Evolutionary conservation across 2,888 invertebrate species (phyloP), one percentile per base, ranked within the genome.

Genomic region (Tachina fera): DNA sequence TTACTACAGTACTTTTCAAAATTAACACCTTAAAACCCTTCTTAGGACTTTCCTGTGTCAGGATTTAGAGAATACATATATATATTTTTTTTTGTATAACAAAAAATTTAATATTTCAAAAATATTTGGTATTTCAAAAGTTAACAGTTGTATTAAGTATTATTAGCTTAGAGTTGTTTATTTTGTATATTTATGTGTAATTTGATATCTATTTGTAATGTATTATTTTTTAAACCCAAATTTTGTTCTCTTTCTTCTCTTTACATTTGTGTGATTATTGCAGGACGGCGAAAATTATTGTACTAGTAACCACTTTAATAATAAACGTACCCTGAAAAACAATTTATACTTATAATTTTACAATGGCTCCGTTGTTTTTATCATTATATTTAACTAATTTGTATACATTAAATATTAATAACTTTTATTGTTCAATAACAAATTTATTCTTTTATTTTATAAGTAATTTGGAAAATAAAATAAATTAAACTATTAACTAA

Each of bases 241-340:
- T 89, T 79, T 88, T 77, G 5, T 77, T 45, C 87, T 89, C 88
- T 90, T 90, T 91, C 90, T 90, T 91, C 90, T 90, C 61, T 92
- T 92, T 92, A 93, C n/a, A 16, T 93, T 91, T 93, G 92, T 94
- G 93, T 94, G 91, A 93, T 93, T 61, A 93, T 94, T 94, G 93
- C 94, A 95, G 94, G 94, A 93, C 94, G 94, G 93, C 94, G 94
- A 93, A 94, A 94, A 92, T 94, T 94, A 91, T 94, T 94, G 91
- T 94, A 94, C 93, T 94, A 94, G 94, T 67, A 93, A 92, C 92
- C 88, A 90, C 88, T 89, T 87, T 61, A 87, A 87, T 85, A 86
- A 61, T 74, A 84, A 85, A 88, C 86, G 88, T 88, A 87, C 81
- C 82, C 82, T 14, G 56, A 68, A 68, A 53, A 63, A 63, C 49